Percentiles rank a stretch among this genome's conserved stretches.
Conservation (phyloP, 2,113 vertebrate genomes). For the Coryphaenoides rupestris region DNA sequence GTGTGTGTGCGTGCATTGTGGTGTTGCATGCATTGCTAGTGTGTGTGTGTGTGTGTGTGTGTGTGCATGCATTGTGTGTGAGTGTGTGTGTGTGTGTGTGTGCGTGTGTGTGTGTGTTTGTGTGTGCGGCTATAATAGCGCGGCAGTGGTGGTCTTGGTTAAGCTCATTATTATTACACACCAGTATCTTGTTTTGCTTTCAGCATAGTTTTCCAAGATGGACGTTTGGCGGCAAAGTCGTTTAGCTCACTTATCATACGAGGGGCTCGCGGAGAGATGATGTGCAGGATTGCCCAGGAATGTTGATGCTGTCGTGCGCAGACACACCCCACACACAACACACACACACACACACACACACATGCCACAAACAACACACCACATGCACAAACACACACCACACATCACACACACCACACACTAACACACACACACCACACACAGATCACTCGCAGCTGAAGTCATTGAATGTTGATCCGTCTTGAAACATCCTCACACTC, state of each 20-base stretch:
- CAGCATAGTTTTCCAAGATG: constrained; percentile 15
- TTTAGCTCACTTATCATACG: constrained; percentile 33
- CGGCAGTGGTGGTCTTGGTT: constrained; percentile 20
- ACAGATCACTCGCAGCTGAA: constrained; percentile 18
- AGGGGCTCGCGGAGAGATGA: constrained; percentile 21
- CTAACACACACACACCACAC: constrained; percentile 27
- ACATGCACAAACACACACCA: constrained; percentile 25
- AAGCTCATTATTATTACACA: constrained; percentile 30
- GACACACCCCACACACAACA: constrained; percentile 23
- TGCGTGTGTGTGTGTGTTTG: not conserved
- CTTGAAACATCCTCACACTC: constrained; percentile 39
- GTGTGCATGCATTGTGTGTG: constrained; percentile 9
- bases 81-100: constrained; percentile 4
- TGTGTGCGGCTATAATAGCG: not conserved
- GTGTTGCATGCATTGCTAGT: too few species aligned
- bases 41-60: constrained; percentile 7
- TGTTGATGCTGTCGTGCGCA: constrained; percentile 21
- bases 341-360: constrained; percentile 22
- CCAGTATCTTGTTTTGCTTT: constrained; percentile 36
- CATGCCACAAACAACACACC: too few species aligned
- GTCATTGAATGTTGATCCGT: constrained; percentile 27
- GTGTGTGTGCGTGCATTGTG: constrained; percentile 7
- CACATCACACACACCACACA: constrained; percentile 18
- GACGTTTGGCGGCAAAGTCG: constrained; percentile 17
- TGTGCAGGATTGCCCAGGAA: constrained; percentile 32